Evolutionary conservation across 1,140 invertebrate genomes (phyloP).

Genomic region (Trichonephila clavata): DNA sequence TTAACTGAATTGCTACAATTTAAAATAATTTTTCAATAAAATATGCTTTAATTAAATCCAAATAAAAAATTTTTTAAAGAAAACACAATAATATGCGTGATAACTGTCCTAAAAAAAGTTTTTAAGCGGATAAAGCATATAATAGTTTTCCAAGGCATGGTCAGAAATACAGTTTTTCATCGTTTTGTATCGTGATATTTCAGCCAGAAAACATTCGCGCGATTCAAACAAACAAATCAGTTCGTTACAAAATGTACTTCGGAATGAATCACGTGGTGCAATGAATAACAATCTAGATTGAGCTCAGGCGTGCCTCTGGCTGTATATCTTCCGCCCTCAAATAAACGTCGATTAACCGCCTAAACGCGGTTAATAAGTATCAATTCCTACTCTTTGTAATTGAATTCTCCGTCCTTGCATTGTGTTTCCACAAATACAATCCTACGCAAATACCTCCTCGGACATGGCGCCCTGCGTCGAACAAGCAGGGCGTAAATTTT

Average conservation of each 20-base stretch:
- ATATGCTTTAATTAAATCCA: no score
- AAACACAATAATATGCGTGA: no score
- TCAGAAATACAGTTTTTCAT: no score
- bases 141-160: no score
- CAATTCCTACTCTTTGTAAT: constrained; percentile 8
- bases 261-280: not conserved
- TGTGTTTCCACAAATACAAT: constrained; percentile 35
- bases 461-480: constrained; percentile 26
- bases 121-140: no score
- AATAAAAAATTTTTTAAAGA: no score
- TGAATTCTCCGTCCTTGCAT: constrained; percentile 31
- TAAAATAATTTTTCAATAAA: no score
- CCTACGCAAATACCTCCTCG: constrained; percentile 35
- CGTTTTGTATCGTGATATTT: no score
- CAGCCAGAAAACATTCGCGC: no score
- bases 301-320: not conserved
- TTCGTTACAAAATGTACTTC: not conserved
- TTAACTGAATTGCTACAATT: no score
- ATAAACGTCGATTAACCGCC: constrained; percentile 18
- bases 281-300: not conserved
- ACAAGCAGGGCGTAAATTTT: constrained; percentile 20
- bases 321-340: not conserved
- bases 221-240: no score
- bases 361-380: constrained; percentile 34
- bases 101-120: no score